phyloP scores from a whole-genome alignment of 2,113 vertebrate species.

The Puma concolor region DNA sequence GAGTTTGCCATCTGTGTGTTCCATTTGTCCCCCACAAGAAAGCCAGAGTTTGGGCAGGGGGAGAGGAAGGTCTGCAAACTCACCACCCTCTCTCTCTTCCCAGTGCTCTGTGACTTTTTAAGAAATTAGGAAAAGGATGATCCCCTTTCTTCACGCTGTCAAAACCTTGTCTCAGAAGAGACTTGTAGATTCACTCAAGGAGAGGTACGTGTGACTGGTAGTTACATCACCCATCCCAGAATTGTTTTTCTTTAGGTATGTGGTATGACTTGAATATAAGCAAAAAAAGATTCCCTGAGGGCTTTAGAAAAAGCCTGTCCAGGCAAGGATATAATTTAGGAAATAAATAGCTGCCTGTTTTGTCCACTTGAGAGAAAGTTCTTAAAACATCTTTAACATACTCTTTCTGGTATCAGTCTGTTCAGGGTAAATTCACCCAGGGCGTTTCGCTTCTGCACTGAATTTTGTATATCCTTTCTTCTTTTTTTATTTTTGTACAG shows the following conservation, averaged over 20 bases:
- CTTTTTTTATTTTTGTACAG: no score
- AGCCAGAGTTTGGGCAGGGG: neutral
- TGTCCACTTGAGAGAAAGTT: neutral
- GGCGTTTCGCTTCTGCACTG: neutral
- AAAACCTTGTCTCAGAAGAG: neutral
- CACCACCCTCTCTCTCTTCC: rapidly evolving
- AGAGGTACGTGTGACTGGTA: neutral
- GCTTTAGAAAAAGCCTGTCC: neutral
- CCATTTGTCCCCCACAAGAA: neutral
- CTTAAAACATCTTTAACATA: neutral
- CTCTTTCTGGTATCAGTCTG: neutral
- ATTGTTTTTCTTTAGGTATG: neutral
- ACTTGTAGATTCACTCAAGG: neutral
- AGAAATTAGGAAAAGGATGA: neutral
- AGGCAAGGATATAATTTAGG: neutral
- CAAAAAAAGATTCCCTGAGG: neutral
- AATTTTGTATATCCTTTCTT: neutral
- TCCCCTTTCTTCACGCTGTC: neutral
- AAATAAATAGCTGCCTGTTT: neutral
- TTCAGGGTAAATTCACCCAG: neutral
- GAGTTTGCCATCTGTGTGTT: neutral
- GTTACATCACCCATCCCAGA: neutral
- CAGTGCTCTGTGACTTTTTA: rapidly evolving
- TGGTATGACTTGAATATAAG: neutral
- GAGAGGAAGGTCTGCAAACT: neutral